A percentile compares a stretch with the other conserved stretches of the same genome.
These are phyloP conservation scores for Apotomis turbidana DNA, from an alignment of 2,888 invertebrate species.

Conservation along the genomic window DNA sequence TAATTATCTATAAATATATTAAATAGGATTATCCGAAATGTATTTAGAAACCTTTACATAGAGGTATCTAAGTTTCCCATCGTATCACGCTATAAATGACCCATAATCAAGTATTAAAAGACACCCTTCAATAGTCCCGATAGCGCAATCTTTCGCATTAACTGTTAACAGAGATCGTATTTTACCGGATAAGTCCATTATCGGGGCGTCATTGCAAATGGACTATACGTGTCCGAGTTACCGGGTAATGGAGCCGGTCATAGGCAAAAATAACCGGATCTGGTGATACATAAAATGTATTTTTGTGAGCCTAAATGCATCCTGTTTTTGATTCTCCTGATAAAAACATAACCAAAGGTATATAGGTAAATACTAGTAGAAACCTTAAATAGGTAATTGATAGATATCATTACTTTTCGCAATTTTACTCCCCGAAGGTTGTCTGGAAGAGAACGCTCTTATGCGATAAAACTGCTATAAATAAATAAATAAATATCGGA, in stretches of 20 bases:
- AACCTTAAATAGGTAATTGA: too few relatives aligned
- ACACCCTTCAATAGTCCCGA: constrained; percentile 2
- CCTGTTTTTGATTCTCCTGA: too few relatives aligned
- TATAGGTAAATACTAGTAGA: too few relatives aligned
- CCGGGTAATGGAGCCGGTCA: constrained; percentile 47
- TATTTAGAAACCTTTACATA: too few relatives aligned
- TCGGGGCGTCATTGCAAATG: constrained; percentile 58
- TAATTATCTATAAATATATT: too few relatives aligned
- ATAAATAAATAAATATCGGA: too few relatives aligned
- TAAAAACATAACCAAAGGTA: too few relatives aligned
- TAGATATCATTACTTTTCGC: too few relatives aligned
- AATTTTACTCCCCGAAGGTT: too few relatives aligned
- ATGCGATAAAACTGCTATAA: too few relatives aligned
- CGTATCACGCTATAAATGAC: constrained; percentile 11
- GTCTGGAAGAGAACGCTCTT: too few relatives aligned
- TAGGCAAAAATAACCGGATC: constrained; percentile 39
- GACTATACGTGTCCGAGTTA: constrained; percentile 52
- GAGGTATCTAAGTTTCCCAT: not conserved
- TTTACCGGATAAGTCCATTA: constrained; percentile 53
- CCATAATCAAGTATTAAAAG: constrained; percentile 6
- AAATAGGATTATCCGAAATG: too few relatives aligned
- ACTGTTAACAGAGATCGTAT: constrained; percentile 27
- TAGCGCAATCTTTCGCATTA: constrained; percentile 9
- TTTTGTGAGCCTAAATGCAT: not conserved
- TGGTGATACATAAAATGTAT: not conserved